Conservation (phyloP, 37 sponge, comb jelly and placozoan species). For the Tethya wilhelma region DNA sequence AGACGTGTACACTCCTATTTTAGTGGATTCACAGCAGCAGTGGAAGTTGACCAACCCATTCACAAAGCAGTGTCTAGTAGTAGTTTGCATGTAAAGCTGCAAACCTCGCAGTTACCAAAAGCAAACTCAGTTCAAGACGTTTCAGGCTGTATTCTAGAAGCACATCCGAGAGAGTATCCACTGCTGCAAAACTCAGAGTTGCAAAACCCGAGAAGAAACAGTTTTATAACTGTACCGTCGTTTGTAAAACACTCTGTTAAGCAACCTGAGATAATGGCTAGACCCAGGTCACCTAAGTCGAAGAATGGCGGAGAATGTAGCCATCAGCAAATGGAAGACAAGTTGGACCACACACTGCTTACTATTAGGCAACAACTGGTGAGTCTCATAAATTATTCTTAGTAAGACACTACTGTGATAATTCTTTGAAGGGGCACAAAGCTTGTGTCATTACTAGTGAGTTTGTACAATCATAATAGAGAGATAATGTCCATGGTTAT, state of each 20-base stretch:
- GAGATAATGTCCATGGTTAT: neutral
- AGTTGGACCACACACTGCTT: constrained; percentile 10
- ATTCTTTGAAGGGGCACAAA: neutral
- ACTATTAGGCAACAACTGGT: constrained; percentile 31
- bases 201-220: no score
- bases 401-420: neutral
- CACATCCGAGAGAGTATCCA: no score
- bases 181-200: no score
- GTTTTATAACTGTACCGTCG: constrained; percentile 14
- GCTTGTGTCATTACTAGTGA: neutral
- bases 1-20: neutral
- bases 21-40: neutral
- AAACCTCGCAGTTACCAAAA: no score
- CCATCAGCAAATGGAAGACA: neutral
- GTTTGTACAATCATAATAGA: neutral
- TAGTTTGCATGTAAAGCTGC: no score
- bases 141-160: no score
- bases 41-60: no score
- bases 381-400: no score
- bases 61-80: no score
- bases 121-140: no score
- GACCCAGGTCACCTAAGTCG: constrained; percentile 17
- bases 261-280: constrained; percentile 1
- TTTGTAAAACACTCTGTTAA: constrained; percentile 11
- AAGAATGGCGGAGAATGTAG: no score